Base-by-base conservation (phyloP, 2,113 vertebrate genomes). In the Promerops cafer region DNA sequence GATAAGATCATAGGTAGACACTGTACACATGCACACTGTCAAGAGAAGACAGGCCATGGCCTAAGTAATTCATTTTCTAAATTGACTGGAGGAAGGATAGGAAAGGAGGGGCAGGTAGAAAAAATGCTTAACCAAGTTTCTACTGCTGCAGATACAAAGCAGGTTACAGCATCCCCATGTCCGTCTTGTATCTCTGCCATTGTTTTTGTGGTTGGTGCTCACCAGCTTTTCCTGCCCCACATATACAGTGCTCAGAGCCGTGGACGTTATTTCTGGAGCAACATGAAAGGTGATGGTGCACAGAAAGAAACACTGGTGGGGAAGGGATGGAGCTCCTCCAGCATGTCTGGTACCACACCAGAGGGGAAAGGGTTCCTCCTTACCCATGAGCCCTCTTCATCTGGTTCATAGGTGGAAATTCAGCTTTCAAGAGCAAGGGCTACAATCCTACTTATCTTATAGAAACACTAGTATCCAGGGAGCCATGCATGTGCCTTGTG, bases 341-440 rank as follows among this genome's bases (percentile, higher is more conserved):
- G 39, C 15, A 40, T 11, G 2, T 27, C 39, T 1, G 1, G 16
- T 7, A 54, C 28, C 9, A 47, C 16, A 37, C 6, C 17, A 23
- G 26, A 33, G 14, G 17, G 42, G 21, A 61, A 44, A 63, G 12
- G 1, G 15, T 5, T 42, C 8, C 19, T 78, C 8, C 40, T 80
- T 44, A 47, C 1, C 3, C 1, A 1, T 47, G 5, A 56, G 3
- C 24, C 15, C 14, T 0, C 14, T 23, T 16, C 0, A 0, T 49
- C 52, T 40, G 6, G 8, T 47, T 70, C 3, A 0, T 3, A 42
- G 18, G 9, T 69, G 27, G 22, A 69, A 92, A 91, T 65, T 22
- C 16, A 44, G 3, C 21, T 11, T 80, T 77, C 45, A 50, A n/a
- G 18, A 63, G 6, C n/a, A 49, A 92, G 37, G 5, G 3, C 4